Percentiles rank a stretch among this genome's conserved stretches.
Evolutionary conservation across 2,113 vertebrate species (phyloP).

Genomic region (Antidorcas marsupialis): DNA sequence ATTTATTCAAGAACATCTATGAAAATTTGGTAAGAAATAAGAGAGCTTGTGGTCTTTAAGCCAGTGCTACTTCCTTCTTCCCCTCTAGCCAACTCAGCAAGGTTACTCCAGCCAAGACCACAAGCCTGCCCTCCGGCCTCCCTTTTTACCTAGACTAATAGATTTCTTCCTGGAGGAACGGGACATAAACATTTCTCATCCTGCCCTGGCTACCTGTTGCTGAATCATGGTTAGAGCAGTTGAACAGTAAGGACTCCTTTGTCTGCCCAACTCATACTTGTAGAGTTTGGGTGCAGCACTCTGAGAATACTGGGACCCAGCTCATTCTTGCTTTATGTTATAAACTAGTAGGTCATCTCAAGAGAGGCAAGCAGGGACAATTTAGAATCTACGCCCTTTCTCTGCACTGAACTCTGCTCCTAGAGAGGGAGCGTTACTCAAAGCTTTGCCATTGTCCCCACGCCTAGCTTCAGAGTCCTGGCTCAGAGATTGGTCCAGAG

Average conservation of each 20-base stretch:
- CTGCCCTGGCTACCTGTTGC: not conserved
- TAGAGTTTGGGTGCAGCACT: not conserved
- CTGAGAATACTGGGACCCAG: not conserved
- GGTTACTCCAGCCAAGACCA: not conserved
- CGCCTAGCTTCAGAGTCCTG: not conserved
- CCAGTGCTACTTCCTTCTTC: not conserved
- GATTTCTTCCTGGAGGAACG: not conserved
- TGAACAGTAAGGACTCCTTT: not conserved
- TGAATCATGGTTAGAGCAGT: not conserved
- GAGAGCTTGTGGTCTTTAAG: not conserved
- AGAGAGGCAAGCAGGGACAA: not conserved
- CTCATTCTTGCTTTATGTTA: not conserved
- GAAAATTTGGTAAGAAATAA: not conserved
- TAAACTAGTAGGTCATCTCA: not conserved
- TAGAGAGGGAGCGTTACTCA: not conserved
- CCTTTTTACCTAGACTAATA: not conserved
- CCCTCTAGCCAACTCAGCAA: not conserved
- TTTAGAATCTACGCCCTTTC: not conserved
- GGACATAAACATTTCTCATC: not conserved
- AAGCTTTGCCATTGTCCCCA: not conserved
- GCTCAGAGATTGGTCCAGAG: not conserved
- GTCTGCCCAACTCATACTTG: not conserved
- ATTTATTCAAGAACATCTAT: not conserved
- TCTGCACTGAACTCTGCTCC: not conserved
- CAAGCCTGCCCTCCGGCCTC: not conserved